Evolutionary conservation across 1,140 invertebrate genomes (phyloP), one percentile per base, ranked within the genome.

Genomic region (Drosophila elegans): DNA sequence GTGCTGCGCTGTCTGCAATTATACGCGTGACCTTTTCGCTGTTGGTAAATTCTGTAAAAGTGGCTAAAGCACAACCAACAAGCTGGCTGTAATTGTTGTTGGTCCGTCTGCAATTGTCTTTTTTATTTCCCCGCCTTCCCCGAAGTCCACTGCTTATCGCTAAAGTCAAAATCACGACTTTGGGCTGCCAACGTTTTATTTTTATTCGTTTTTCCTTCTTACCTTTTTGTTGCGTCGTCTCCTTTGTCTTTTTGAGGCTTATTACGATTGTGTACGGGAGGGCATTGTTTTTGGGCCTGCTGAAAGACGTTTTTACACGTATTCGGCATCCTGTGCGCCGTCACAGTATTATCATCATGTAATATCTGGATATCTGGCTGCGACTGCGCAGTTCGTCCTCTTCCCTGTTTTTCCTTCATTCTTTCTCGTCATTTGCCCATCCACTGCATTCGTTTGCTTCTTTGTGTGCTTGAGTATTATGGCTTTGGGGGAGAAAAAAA

Each of bases 91-190:
- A 69, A 69, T 71, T 71, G 42, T 52, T 64, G 45, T 41, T 67
- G 62, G 25, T 16, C 44, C 29, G 63, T 48, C 42, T 71, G 67
- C 51, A 72, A 72, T 72, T 57, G 51, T 42, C 21, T 69, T 57
- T 39, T 41, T 25, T 41, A 25, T 45, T 36, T 13, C 25, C 36
- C 38, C 46, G 27, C 41, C 29, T 16, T 25, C 56, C 60, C 46
- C 63, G 49, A 48, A 53, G 53, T 76, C 63, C 51, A 59, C 67
- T 76, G 60, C 76, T 89, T 89, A 88, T 88, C 83, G 83, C 77
- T 71, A 63, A 80, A 89, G 76, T 89, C 83, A 66, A 84, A 83
- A 89, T 88, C 83, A 88, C 83, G 83, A 88, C 79, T 88, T 86
- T 69, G 62, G 66, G 66, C 45, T 49, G 46, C 49, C 68, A 62